Conservation (phyloP, 64 coral and sea anemone genomes). For the Stylophora pistillata region DNA sequence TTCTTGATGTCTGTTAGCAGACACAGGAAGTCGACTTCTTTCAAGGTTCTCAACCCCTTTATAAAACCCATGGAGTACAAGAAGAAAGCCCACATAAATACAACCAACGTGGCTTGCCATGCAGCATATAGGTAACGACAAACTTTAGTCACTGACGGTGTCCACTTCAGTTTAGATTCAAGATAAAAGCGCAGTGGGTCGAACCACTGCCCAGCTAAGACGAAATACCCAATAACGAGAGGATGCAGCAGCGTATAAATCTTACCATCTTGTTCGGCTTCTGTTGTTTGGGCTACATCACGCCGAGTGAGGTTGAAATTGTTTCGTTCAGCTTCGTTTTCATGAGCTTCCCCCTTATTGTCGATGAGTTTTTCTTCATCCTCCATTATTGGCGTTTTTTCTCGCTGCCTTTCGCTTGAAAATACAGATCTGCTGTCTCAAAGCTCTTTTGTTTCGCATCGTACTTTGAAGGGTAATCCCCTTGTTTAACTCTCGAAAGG, state of each 20-base stretch:
- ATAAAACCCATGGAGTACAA: slow-evolving; percentile 43
- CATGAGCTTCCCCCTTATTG: too few species aligned
- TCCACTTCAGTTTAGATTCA: not conserved
- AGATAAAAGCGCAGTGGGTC: not conserved
- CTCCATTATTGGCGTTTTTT: too few species aligned
- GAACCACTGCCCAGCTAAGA: slow-evolving; percentile 37
- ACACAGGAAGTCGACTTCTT: slow-evolving; percentile 34
- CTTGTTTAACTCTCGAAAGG: not conserved
- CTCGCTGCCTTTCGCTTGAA: not conserved
- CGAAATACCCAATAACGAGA: not conserved
- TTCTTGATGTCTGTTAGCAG: slow-evolving; percentile 57
- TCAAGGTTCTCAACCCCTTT: not conserved
- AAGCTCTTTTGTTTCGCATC: not conserved
- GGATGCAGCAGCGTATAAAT: not conserved
- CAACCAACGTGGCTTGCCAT: slow-evolving; percentile 6
- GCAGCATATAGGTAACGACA: not conserved
- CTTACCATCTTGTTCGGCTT: not conserved
- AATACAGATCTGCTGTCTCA: not conserved
- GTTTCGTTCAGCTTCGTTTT: too few species aligned
- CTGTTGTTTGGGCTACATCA: too few species aligned
- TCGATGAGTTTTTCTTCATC: too few species aligned
- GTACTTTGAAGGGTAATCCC: not conserved
- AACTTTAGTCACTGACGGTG: not conserved
- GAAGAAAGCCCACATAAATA: slow-evolving; percentile 42
- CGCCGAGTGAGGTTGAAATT: too few species aligned